Evolutionary conservation across 37 sponge, comb jelly and placozoan genomes (phyloP), one percentile per base, ranked within the genome.

Genomic region (Chondrilla cf. caribensis): DNA sequence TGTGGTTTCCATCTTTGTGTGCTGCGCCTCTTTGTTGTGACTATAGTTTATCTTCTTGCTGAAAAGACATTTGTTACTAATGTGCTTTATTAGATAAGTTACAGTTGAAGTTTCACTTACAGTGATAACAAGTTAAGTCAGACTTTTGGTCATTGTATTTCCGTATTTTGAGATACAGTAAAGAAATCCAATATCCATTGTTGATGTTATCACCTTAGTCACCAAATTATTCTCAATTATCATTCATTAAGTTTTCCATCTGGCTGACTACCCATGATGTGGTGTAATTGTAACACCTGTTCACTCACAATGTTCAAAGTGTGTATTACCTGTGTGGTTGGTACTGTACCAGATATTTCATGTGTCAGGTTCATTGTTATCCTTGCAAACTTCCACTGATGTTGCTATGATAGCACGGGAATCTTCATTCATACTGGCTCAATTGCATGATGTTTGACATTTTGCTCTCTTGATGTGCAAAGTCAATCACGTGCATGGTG

Each of bases 1-100:
- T 62, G 32, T 67, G 68, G 68, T 4, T 67, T 7, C 68, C 15
- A 33, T 67, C 31, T 7, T 67, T 8, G 68, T 33, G 7, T 22
- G 68, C 29, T 3, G 68, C 1, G 3, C 35, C 15, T 29, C 68
- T 33, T 33, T 67, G 28, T 67, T 4, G 35, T 33, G 35, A 47
- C 51, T 47, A 47, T 47, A 47, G 51, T 47, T 47, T 47, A 47
- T 47, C 51, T 47, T 47, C 51, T 47, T 47, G 51, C 51, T 47
- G 51, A 47, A 47, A 47, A 47, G 51, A 47, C 51, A 47, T 73
- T 73, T 42, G 44, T 37, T 8, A 37, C 76, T 73, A 73, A 73
- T 73, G 76, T 39, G 76, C 41, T 73, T 73, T 73, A 73, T 73
- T 73, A 73, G 44, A 73, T 73, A 39, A 73, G 76, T 73, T 73